Evolutionary conservation across 2,113 vertebrate species (phyloP).

Genomic region (Cettia cetti): DNA sequence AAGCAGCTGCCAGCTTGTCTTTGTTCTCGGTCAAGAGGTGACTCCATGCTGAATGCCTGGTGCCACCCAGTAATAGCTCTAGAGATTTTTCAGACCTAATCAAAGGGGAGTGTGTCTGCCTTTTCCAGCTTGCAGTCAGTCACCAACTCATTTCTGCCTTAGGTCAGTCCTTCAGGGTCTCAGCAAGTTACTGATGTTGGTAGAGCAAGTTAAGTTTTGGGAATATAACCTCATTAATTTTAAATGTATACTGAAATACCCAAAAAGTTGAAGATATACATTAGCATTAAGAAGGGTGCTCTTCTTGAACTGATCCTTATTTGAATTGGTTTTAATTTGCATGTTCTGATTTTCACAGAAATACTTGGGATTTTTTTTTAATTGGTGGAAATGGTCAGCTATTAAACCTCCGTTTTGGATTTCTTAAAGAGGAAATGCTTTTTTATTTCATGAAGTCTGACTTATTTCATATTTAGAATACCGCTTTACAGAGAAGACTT

Average conservation of each 20-base stretch:
- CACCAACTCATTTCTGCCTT: constrained; percentile 21
- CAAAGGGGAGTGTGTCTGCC: constrained; percentile 24
- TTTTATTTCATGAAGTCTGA: background rate
- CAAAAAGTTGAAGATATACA: background rate
- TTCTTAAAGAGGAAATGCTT: background rate
- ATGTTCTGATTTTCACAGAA: background rate
- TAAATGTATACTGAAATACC: background rate
- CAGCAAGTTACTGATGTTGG: constrained; percentile 3
- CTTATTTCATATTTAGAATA: background rate
- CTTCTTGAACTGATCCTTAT: background rate
- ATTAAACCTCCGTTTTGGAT: background rate
- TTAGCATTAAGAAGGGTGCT: background rate
- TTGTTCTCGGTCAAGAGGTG: constrained; percentile 40
- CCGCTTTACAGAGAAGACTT: background rate
- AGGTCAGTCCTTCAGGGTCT: constrained; percentile 17
- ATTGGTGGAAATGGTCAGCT: background rate
- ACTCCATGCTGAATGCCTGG: constrained; percentile 14
- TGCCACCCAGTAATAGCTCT: constrained; percentile 40
- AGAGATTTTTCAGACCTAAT: constrained; percentile 39
- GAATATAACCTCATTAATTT: background rate
- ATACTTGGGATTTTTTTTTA: background rate
- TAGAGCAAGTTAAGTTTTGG: background rate
- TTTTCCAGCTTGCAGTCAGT: constrained; percentile 34
- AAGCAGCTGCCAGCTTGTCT: constrained; percentile 47
- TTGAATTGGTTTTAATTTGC: background rate